Evolutionary conservation across 92 coral and sea anemone species (phyloP).

Genomic region (Palythoa heliodiscus): DNA sequence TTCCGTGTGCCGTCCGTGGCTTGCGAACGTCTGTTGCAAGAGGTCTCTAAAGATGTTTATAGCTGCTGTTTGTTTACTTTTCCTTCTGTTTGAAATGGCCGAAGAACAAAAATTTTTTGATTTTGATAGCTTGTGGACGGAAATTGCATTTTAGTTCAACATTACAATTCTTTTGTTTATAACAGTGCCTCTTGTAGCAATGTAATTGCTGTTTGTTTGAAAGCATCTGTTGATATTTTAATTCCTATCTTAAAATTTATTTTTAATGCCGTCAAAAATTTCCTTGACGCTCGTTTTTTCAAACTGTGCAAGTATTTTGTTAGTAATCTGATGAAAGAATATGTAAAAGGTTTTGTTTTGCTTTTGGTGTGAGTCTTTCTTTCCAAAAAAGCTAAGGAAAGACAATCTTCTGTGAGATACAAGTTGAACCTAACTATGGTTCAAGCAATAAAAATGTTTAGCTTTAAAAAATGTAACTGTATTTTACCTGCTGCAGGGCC

Average conservation of each 20-base stretch:
- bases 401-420: constrained; percentile 1
- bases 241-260: neutral
- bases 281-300: neutral
- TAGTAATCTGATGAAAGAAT: neutral
- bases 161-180: neutral
- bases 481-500: constrained; percentile 5
- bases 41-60: too few species aligned
- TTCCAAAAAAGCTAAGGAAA: neutral
- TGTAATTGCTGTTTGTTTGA: neutral
- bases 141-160: neutral
- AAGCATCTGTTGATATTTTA: neutral
- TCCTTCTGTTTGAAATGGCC: too few species aligned
- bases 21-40: constrained; percentile 18
- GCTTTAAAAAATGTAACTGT: neutral
- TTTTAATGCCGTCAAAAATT: constrained; percentile 1
- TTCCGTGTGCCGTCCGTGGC: constrained; percentile 5
- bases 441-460: neutral
- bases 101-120: neutral
- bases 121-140: constrained; percentile 2
- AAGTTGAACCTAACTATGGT: constrained; percentile 17
- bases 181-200: neutral
- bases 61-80: too few species aligned
- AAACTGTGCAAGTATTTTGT: constrained; percentile 5
- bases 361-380: neutral
- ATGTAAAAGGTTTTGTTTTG: neutral